Evolutionary conservation across 2,888 invertebrate genomes (phyloP).

Genomic region (Tetropium fuscum): DNA sequence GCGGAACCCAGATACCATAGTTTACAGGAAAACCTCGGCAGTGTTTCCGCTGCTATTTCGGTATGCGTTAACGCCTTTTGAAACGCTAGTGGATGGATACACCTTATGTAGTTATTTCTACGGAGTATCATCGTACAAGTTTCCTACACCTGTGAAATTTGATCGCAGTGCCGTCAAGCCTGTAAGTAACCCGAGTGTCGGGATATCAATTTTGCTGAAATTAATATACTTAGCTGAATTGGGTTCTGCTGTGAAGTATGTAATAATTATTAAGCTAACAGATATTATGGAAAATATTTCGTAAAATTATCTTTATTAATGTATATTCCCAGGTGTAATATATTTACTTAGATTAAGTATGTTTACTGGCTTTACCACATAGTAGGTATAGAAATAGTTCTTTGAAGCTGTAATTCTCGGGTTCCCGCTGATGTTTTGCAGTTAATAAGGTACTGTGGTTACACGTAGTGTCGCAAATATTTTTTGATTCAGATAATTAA

Average conservation of each 20-base stretch:
- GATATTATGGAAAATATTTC: constrained; percentile 2
- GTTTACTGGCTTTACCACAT: too few relatives aligned
- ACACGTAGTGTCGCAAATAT: too few relatives aligned
- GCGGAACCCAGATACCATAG: constrained; percentile 15
- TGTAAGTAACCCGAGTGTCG: constrained; percentile 26
- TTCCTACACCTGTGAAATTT: constrained; percentile 33
- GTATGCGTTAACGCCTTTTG: neutral
- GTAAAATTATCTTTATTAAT: too few relatives aligned
- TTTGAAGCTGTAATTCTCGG: too few relatives aligned
- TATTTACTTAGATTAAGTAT: too few relatives aligned
- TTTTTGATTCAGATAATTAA: too few relatives aligned
- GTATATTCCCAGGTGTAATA: too few relatives aligned
- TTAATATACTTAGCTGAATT: constrained; percentile 30
- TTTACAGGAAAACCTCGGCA: constrained; percentile 25
- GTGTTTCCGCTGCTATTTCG: constrained; percentile 1
- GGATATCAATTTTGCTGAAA: constrained; percentile 33
- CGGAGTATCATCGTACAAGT: constrained; percentile 31
- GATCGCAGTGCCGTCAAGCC: constrained; percentile 26
- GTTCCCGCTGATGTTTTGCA: too few relatives aligned
- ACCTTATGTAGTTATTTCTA: constrained; percentile 32
- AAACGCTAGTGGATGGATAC: constrained; percentile 24
- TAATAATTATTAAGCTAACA: constrained; percentile 18
- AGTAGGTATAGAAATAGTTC: too few relatives aligned
- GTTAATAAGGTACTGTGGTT: too few relatives aligned
- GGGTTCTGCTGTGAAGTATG: constrained; percentile 17